phyloP scores from a whole-genome alignment of 2,888 invertebrate genomes.

The Apamea epomidion region DNA sequence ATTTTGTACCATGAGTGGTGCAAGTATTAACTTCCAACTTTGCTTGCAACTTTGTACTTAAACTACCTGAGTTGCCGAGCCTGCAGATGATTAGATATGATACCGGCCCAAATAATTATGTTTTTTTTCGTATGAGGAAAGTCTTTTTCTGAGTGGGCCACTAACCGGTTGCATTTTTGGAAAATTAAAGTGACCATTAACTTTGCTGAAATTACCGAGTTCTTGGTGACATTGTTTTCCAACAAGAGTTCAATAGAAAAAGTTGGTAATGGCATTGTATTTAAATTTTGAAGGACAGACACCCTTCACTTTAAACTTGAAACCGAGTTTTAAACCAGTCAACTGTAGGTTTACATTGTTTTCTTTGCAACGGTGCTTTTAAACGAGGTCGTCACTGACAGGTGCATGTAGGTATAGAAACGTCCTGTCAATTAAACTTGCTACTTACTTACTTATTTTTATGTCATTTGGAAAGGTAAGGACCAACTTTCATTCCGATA shows the following conservation, averaged over 20 bases:
- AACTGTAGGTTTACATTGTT: not conserved
- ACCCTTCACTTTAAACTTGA: constrained; percentile 39
- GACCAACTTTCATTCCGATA: not conserved
- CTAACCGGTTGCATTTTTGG: not conserved
- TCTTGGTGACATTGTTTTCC: not conserved
- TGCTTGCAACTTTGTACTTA: not conserved
- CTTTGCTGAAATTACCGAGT: not conserved
- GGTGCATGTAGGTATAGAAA: not conserved
- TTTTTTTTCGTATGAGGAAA: not conserved
- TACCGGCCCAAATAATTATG: no score
- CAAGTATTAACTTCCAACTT: not conserved
- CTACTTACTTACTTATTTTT: not conserved
- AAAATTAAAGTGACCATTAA: not conserved
- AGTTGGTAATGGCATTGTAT: constrained; percentile 26
- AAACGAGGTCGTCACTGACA: not conserved
- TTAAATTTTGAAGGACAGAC: constrained; percentile 20
- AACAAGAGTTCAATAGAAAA: constrained; percentile 12
- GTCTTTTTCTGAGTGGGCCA: not conserved
- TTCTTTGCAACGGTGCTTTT: not conserved
- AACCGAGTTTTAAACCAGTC: not conserved
- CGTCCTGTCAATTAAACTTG: not conserved
- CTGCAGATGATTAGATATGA: not conserved
- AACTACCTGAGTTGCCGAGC: not conserved
- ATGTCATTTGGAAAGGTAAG: not conserved
- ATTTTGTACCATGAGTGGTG: not conserved